Evolutionary conservation across 2,797 vertebrate genomes (phyloP), one percentile per base, ranked within the genome.

Genomic region (Gadopsis bispinosus): DNA sequence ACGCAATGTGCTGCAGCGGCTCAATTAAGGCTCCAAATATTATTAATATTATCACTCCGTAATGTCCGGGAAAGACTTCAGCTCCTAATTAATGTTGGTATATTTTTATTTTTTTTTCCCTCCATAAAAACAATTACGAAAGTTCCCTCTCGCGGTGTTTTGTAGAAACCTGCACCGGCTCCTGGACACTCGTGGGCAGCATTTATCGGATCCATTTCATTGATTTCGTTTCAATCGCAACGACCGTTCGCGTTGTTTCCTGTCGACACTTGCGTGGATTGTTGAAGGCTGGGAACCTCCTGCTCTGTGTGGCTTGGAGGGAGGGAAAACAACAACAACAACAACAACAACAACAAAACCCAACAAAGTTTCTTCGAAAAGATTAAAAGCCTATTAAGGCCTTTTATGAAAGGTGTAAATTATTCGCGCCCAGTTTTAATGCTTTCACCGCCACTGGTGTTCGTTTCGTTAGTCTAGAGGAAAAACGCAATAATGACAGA

Each of bases 11-110:
- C 69, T 88, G 83, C 80, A 89, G 85, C 86, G 78, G 87, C 83
- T 89, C 86, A 91, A 91, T 92, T 89, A 88, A 77, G 73, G 75
- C 75, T 88, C 85, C 82, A 87, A 84, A 91, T 90, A 91, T 90
- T 71, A 88, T 75, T 75, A 68, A 91, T 90, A 91, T 90, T 71
- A 88, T 75, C 77, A 68, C 80, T 74, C 16, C 76, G 73, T 77
- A 82, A 89, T 86, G 80, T 68, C 59, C 62, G 77, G 72, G 77
- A 88, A 91, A 87, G 86, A 84, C 90, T 83, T 81, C 76, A 68
- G 26, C 75, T 77, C 58, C 68, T 78, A 61, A 88, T 86, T 83
- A 77, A 80, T 88, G 81, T 55, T 71, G 77, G 37, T 76, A 45
- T 81, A n/a, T n/a, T n/a, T 26, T 26, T 26, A 26, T 26, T 26